Conservation (phyloP, 2,113 vertebrate species). For the Himantopus leucocephalus region DNA sequence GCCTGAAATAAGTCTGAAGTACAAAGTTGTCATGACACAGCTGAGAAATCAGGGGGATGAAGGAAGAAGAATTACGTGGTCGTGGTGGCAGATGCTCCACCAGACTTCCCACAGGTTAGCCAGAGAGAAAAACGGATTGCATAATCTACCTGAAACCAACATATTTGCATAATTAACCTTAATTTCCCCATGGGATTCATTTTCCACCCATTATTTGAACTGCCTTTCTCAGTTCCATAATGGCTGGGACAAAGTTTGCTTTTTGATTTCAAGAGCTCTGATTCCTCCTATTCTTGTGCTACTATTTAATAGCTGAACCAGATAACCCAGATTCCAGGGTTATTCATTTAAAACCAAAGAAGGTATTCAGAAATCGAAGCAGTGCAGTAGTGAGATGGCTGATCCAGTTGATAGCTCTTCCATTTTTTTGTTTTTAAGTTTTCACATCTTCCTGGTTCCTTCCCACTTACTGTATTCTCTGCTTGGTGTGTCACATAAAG, state of each 20-base stretch:
- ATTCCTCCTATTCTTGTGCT: neutral
- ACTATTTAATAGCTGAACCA: neutral
- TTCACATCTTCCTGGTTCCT: neutral
- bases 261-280: neutral
- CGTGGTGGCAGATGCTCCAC: neutral
- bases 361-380: neutral
- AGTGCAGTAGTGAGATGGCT: neutral
- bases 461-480: neutral
- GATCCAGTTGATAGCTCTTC: neutral
- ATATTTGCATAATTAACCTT: slow-evolving; percentile 3
- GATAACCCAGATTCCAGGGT: neutral
- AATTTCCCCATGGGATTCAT: neutral
- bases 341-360: neutral
- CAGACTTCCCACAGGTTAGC: neutral
- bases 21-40: neutral
- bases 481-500: neutral
- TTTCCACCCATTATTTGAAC: neutral
- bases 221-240: neutral
- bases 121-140: neutral
- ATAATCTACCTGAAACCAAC: neutral
- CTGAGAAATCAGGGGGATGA: slow-evolving; percentile 11
- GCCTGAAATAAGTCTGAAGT: neutral
- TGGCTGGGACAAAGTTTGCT: neutral
- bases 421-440: neutral
- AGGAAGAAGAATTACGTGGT: neutral